These are phyloP conservation scores for Threskiornis aethiopicus DNA, from an alignment of 2,797 vertebrate species.

Conservation along the genomic window DNA sequence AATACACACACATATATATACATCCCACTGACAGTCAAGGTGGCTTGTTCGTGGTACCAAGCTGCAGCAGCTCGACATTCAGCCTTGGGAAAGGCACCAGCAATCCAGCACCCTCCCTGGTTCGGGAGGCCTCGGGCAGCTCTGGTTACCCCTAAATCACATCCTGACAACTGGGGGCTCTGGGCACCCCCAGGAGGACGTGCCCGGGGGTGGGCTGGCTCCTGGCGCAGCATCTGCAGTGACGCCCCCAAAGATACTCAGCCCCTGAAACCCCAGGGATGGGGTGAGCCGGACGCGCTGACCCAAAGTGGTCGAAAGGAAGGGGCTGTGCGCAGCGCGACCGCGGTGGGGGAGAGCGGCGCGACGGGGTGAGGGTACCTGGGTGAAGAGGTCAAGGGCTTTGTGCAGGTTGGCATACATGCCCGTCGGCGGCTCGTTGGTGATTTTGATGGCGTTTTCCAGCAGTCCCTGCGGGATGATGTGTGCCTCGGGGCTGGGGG, in stretches of 20 bases:
- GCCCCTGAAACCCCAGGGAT: background rate
- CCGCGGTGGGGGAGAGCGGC: accelerated
- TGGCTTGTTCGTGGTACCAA: background rate
- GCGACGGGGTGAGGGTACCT: slow-evolving; percentile 30
- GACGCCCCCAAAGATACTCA: background rate
- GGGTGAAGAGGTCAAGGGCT: slow-evolving; percentile 77
- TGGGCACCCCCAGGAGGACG: background rate
- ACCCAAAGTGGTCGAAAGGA: accelerated
- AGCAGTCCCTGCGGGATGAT: slow-evolving; percentile 80
- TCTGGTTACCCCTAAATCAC: background rate
- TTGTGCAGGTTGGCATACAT: slow-evolving; percentile 78
- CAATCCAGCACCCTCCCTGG: background rate
- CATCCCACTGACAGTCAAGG: background rate
- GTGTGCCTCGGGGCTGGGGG: slow-evolving; percentile 63
- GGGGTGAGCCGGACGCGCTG: accelerated
- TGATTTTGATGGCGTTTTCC: slow-evolving; percentile 80
- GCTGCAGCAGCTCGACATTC: background rate
- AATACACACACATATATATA: background rate
- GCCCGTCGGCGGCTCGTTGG: slow-evolving; percentile 75
- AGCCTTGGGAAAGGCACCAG: background rate
- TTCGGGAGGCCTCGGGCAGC: accelerated
- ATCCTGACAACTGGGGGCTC: background rate
- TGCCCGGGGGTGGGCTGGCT: background rate
- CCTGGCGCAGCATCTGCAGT: accelerated
- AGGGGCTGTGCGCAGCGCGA: accelerated